These are phyloP conservation scores for Epinotia bilunana DNA, from an alignment of 2,888 invertebrate genomes.

Conservation along the genomic window DNA sequence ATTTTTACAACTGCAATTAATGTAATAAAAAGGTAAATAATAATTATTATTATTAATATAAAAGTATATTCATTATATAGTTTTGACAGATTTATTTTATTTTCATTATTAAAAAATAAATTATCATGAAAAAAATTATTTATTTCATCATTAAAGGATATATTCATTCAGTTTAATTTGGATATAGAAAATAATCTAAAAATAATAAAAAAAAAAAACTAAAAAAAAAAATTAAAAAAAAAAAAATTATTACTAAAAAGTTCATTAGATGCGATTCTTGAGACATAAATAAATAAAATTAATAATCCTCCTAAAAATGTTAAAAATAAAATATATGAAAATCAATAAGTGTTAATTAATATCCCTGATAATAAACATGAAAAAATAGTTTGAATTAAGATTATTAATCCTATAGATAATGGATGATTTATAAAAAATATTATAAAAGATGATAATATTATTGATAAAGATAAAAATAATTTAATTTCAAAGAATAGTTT, in stretches of 20 bases:
- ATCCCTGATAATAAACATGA: slow-evolving; percentile 76
- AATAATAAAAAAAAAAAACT: slow-evolving; percentile 53
- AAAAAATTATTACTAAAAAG: slow-evolving; percentile 70
- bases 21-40: slow-evolving; percentile 85
- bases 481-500: slow-evolving; percentile 86
- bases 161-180: slow-evolving; percentile 67
- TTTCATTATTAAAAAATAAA: slow-evolving; percentile 65
- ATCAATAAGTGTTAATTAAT: slow-evolving; percentile 83
- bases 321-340: slow-evolving; percentile 86
- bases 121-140: slow-evolving; percentile 52
- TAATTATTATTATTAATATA: slow-evolving; percentile 79
- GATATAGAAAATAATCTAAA: slow-evolving; percentile 55
- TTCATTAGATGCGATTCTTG: slow-evolving; percentile 86
- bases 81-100: slow-evolving; percentile 80
- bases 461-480: slow-evolving; percentile 68
- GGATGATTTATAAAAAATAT: slow-evolving; percentile 76
- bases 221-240: slow-evolving; percentile 58
- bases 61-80: slow-evolving; percentile 81
- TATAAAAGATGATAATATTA: slow-evolving; percentile 64
- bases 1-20: slow-evolving; percentile 85
- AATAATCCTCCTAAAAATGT: slow-evolving; percentile 86
- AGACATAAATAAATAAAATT: slow-evolving; percentile 87
- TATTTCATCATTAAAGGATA: slow-evolving; percentile 61
- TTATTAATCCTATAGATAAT: slow-evolving; percentile 81
- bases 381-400: slow-evolving; percentile 82